Percentiles rank a stretch among this genome's conserved stretches.
phyloP scores from a whole-genome alignment of 1,140 invertebrate species.

The Macrobrachium nipponense region DNA sequence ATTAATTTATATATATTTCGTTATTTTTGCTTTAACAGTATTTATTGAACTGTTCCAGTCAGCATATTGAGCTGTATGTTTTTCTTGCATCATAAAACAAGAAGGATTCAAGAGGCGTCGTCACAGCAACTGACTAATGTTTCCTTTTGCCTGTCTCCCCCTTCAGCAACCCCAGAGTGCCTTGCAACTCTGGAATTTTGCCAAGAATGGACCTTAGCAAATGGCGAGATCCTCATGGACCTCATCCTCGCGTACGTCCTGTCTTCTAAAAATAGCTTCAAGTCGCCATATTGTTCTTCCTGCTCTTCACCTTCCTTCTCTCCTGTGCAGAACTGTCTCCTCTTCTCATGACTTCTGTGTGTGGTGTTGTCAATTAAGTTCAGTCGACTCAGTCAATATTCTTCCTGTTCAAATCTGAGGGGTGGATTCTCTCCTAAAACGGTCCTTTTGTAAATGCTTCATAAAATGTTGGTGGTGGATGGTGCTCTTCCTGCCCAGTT shows the following conservation, averaged over 20 bases:
- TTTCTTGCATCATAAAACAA: background rate
- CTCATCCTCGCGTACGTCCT: conserved; percentile 48
- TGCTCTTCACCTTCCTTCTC: background rate
- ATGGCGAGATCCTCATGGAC: conserved; percentile 72
- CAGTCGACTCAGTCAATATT: background rate
- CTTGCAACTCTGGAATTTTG: conserved; percentile 86
- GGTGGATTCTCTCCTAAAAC: background rate
- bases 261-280: conserved; percentile 34
- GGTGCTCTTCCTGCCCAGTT: no score
- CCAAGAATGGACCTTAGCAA: conserved; percentile 87
- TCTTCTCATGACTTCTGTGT: background rate
- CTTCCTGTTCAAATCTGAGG: background rate
- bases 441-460: no score
- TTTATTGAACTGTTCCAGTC: no score
- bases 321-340: background rate
- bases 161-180: conserved; percentile 82
- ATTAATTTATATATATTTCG: no score
- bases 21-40: no score
- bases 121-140: background rate
- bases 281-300: background rate
- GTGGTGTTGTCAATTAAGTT: background rate
- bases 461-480: no score
- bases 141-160: background rate
- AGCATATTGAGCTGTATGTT: background rate
- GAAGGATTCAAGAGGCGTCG: background rate